A percentile compares a stretch with the other conserved stretches of the same genome.
These are phyloP conservation scores for Poecilia picta DNA, from an alignment of 2,797 vertebrate species.

Conservation along the genomic window DNA sequence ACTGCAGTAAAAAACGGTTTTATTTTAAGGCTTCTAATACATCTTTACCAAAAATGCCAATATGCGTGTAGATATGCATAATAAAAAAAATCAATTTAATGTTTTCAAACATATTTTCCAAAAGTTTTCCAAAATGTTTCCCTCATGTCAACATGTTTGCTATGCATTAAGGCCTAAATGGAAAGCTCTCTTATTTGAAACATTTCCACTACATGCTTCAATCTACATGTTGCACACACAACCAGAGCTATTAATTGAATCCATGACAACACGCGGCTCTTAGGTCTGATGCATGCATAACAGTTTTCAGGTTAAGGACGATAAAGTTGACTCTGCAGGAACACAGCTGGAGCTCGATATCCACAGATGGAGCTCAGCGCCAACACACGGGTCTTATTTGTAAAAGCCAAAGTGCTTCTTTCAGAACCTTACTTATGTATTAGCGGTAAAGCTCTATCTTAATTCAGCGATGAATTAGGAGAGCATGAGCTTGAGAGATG, in stretches of 20 bases:
- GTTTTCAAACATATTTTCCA: conserved; percentile 44
- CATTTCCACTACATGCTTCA: conserved; percentile 25
- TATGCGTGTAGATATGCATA: conserved; percentile 13
- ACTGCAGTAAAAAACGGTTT: not conserved
- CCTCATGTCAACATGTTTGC: conserved; percentile 41
- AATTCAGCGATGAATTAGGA: conserved; percentile 62
- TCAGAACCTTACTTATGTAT: conserved; percentile 29
- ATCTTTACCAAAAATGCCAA: not conserved
- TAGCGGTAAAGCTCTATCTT: conserved; percentile 40
- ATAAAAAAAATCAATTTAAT: not conserved
- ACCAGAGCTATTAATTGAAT: conserved; percentile 29
- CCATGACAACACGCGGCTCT: conserved; percentile 20
- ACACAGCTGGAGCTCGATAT: conserved; percentile 24
- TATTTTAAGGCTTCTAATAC: not conserved
- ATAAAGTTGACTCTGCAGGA: conserved; percentile 24
- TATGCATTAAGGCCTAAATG: conserved; percentile 2
- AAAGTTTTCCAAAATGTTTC: conserved; percentile 39
- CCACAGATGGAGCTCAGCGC: conserved; percentile 21
- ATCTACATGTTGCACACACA: conserved; percentile 23
- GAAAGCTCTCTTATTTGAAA: conserved; percentile 49
- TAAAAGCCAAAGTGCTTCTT: conserved; percentile 23
- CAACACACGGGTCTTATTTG: conserved; percentile 16
- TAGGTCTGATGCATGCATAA: conserved; percentile 24
- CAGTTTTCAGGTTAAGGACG: conserved; percentile 41
- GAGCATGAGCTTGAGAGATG: conserved; percentile 45